Evolutionary conservation across 2,888 invertebrate species (phyloP), one percentile per base, ranked within the genome.

Genomic region (Didymodactylos carnosus): DNA sequence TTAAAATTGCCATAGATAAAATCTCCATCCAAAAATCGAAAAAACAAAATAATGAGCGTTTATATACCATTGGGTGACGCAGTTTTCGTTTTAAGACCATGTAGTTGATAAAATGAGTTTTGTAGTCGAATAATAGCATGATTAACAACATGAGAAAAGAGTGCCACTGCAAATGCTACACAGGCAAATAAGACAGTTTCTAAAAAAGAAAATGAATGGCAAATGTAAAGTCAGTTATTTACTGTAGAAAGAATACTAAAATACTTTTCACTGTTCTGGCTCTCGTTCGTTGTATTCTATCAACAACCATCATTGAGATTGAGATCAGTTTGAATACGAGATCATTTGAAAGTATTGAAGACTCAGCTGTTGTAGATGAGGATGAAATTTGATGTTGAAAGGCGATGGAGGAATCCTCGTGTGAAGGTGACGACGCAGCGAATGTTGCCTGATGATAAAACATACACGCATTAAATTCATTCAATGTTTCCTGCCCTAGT

Each of bases 371-470:
- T 70, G 72, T 75, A n/a, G 75, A 72, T 43, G 51, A 53, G 6
- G 46, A 71, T 69, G 72, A 23, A n/a, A n/a, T n/a, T n/a, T n/a
- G n/a, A n/a, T n/a, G n/a, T n/a, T n/a, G n/a, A 49, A 39, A 71
- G 13, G n/a, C 11, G 14, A 19, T 62, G 11, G 62, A 13, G 11
- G 11, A 13, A n/a, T 10, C 51, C 51, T 62, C 43, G 27, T 53
- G 92, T 87, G 5, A 90, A 88, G 80, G 90, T 91, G 69, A 89
- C 91, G 70, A 92, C n/a, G n/a, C n/a, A n/a, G n/a, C n/a, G n/a
- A n/a, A n/a, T n/a, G n/a, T n/a, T n/a, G n/a, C 92, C 79, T 92
- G 88, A 88, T 92, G 86, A 75, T 80, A 80, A 75, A 86, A 87
- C 81, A 91, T 86, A 77, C 89, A 88, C 79, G 89, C 87, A 81